Conservation (phyloP, 2,113 vertebrate species). For the Zonotrichia leucophrys region DNA sequence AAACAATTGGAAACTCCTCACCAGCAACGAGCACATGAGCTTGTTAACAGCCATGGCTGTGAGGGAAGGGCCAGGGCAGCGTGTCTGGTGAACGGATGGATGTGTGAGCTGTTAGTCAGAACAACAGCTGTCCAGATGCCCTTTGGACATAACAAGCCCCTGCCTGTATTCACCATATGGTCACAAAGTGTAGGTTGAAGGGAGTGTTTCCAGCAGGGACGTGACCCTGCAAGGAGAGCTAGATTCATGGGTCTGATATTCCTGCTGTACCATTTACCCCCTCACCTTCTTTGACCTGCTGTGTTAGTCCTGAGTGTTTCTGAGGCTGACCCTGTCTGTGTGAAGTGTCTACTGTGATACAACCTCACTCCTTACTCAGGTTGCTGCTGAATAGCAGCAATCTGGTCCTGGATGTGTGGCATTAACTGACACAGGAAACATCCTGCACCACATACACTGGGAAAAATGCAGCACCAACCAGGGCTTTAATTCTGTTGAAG, state of each 20-base stretch:
- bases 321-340: not conserved
- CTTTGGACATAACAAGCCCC: not conserved
- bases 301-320: not conserved
- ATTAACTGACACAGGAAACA: not conserved
- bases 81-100: not conserved
- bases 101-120: not conserved
- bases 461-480: not conserved
- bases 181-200: not conserved
- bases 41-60: not conserved
- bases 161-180: not conserved
- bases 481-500: not conserved
- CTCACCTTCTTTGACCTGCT: not conserved
- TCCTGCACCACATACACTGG: not conserved
- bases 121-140: not conserved
- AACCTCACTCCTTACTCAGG: not conserved
- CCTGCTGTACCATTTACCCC: not conserved
- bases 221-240: not conserved
- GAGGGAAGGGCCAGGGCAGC: not conserved
- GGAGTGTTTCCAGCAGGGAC: not conserved
- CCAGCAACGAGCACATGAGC: rapidly evolving
- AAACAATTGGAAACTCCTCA: not conserved
- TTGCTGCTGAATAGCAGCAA: not conserved
- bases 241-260: not conserved
- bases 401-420: not conserved
- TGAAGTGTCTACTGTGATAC: not conserved